Conservation (phyloP, 2,888 invertebrate genomes). For the Metallyticus violacea region DNA sequence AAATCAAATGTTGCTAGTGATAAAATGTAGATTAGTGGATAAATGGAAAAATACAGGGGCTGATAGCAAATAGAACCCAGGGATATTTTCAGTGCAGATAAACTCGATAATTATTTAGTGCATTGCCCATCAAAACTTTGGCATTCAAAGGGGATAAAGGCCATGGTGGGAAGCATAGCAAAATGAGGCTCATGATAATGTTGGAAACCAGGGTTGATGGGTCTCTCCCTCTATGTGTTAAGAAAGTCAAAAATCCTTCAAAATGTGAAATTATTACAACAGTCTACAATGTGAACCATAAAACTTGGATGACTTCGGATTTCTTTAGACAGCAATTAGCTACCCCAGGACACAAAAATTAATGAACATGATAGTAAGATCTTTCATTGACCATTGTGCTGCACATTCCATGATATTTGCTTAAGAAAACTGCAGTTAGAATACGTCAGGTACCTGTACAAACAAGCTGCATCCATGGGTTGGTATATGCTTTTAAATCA, state of each 20-base stretch:
- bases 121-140: not conserved
- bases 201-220: not conserved
- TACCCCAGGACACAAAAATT: not conserved
- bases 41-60: not conserved
- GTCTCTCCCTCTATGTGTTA: no score
- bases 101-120: not conserved
- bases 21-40: not conserved
- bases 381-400: not conserved
- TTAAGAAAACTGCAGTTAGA: no score
- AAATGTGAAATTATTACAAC: no score
- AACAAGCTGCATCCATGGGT: not conserved
- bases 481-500: not conserved
- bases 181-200: not conserved
- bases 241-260: no score
- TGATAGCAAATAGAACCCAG: not conserved
- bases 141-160: not conserved
- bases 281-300: no score
- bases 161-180: not conserved
- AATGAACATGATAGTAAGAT: not conserved
- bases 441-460: not conserved
- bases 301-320: not conserved
- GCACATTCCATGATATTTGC: not conserved
- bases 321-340: not conserved
- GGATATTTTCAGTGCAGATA: not conserved
- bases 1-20: no score